Conservation (phyloP, 2,888 invertebrate species). For the Loripinus fragilis region DNA sequence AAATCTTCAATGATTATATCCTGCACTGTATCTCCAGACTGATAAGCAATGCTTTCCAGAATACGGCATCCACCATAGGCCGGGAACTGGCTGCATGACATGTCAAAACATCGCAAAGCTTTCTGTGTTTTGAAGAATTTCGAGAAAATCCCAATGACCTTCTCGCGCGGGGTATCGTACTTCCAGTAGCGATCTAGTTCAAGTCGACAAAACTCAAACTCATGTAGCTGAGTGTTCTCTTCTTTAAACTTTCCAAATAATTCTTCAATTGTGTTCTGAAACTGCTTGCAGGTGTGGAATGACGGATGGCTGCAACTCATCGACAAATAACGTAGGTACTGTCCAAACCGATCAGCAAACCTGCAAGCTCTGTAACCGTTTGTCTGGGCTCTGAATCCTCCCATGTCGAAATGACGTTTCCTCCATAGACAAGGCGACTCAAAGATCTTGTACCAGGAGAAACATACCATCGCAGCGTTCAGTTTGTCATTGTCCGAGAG, state of each 20-base stretch:
- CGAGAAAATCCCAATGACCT: constrained; percentile 64
- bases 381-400: constrained; percentile 60
- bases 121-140: constrained; percentile 70
- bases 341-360: constrained; percentile 68
- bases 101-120: constrained; percentile 64
- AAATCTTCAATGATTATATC: constrained; percentile 74
- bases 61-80: constrained; percentile 66
- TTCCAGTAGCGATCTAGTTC: constrained; percentile 76
- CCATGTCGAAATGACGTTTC: constrained; percentile 65
- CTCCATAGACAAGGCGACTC: constrained; percentile 72
- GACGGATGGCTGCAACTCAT: constrained; percentile 73
- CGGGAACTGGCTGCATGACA: constrained; percentile 66
- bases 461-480: constrained; percentile 62
- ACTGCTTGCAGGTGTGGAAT: constrained; percentile 67
- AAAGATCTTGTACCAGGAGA: constrained; percentile 63
- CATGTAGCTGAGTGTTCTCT: constrained; percentile 54
- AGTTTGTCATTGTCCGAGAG: constrained; percentile 63
- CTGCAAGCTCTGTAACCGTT: constrained; percentile 61
- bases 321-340: constrained; percentile 63
- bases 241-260: constrained; percentile 65
- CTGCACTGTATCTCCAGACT: constrained; percentile 63
- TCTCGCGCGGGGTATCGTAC: constrained; percentile 69
- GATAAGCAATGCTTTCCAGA: constrained; percentile 67
- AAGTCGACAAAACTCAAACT: constrained; percentile 69
- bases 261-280: constrained; percentile 69